Conservation (phyloP, 2,888 invertebrate genomes). For the Salpingus planirostris region DNA sequence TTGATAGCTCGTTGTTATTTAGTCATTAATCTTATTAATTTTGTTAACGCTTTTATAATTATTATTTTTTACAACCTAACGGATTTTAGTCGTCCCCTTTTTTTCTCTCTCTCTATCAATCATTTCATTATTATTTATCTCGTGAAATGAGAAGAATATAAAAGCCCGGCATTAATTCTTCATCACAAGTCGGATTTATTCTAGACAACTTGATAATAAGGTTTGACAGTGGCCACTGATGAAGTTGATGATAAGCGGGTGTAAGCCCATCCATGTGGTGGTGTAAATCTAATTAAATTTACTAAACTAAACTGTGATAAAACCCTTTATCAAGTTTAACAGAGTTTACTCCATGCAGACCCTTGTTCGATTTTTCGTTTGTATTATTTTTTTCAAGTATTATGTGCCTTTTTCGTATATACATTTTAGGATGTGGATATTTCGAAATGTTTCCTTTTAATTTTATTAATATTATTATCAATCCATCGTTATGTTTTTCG, state of each 20-base stretch:
- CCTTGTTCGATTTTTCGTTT: conserved; percentile 9
- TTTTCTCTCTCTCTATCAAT: conserved; percentile 16
- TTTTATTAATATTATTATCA: conserved; percentile 24
- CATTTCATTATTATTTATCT: conserved; percentile 18
- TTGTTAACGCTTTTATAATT: conserved; percentile 28
- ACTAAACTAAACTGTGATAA: too few species aligned
- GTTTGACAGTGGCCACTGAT: too few species aligned
- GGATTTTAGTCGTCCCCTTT: conserved; percentile 7
- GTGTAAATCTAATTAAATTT: too few species aligned
- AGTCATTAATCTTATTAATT: conserved; percentile 32
- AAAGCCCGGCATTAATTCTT: too few species aligned
- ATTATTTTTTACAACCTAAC: conserved; percentile 18
- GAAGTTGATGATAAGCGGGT: too few species aligned
- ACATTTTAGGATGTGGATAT: conserved; percentile 16
- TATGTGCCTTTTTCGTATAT: conserved; percentile 31
- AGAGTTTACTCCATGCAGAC: too few species aligned
- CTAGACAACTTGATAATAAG: conserved; percentile 26
- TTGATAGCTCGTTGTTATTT: conserved; percentile 29
- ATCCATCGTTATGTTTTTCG: conserved; percentile 21
- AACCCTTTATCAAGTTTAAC: too few species aligned
- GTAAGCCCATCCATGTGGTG: too few species aligned
- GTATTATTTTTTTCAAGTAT: conserved; percentile 25
- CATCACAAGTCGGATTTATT: conserved; percentile 19
- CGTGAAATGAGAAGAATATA: too few species aligned
- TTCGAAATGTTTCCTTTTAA: conserved; percentile 6